Base-by-base conservation (phyloP, 2,113 vertebrate species). In the Sylvicapra grimmia region DNA sequence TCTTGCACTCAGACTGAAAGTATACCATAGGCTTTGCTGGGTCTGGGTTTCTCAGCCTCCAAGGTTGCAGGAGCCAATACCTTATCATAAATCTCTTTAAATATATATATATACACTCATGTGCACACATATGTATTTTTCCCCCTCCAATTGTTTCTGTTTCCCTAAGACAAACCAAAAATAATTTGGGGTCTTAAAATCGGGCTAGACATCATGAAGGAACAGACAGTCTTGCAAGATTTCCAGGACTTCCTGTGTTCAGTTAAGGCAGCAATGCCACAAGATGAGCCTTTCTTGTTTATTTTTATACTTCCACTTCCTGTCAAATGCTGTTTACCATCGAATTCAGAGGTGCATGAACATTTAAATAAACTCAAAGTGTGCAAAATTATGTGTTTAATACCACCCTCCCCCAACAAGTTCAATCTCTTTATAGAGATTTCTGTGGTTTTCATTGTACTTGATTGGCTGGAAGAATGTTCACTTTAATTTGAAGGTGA, bases 241-340 rank as follows among this genome's bases (percentile, higher is more conserved):
- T 98, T 98, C 97, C 97, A 98, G 96, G 59, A 96, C 97, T 98
- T 98, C 97, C 98, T 98, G 98, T 97, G 89, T 97, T 97, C 97
- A 93, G 63, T 97, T 96, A 97, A 97, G 87, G 90, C 94, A 93
- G 90, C 87, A 94, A 87, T 75, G 79, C 90, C 93, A 91, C 87
- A 63, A 96, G 96, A 92, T 79, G 95, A 96, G 96, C 85, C 95
- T 93, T 93, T 96, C 96, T 97, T 95, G 86, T 94, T 97, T 97
- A 98, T 98, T 98, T 97, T 97, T 49, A 90, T 96, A 97, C 96
- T 97, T 98, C 96, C 96, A 98, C 97, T 97, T 97, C 96, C 95
- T 96, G 89, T 95, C 89, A 95, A 97, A 58, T 92, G 72, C 87
- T 94, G 63, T 89, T 93, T 93, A 93, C 83, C 82, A 97, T 85